Percentiles rank a stretch among this genome's conserved stretches.
Conservation (phyloP, 2,888 invertebrate species). For the Dasypogon diadema region DNA sequence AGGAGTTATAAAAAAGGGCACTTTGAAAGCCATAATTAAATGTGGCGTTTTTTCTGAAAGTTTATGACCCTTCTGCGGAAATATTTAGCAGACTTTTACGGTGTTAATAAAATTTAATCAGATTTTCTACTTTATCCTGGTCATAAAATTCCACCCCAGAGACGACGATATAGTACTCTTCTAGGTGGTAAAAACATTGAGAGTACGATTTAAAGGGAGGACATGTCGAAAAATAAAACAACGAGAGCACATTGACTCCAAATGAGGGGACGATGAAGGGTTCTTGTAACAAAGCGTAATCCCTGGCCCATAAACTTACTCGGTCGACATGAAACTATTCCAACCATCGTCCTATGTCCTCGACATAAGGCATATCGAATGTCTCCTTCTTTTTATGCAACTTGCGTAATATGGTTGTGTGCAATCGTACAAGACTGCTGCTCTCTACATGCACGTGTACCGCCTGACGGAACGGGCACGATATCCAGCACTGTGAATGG, state of each 20-base stretch:
- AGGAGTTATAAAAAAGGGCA: too few species aligned
- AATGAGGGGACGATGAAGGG: conserved; percentile 7
- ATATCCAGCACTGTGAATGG: background rate
- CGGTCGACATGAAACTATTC: conserved; percentile 27
- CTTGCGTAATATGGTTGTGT: conserved; percentile 26
- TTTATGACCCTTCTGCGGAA: conserved; percentile 6
- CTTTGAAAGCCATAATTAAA: too few species aligned
- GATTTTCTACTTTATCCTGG: conserved; percentile 17
- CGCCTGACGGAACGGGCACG: background rate
- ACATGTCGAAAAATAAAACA: conserved; percentile 13
- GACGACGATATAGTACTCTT: background rate
- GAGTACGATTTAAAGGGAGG: background rate
- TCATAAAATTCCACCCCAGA: background rate
- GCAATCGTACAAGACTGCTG: background rate
- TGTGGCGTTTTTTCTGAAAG: too few species aligned
- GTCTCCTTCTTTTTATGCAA: background rate
- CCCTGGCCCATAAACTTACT: conserved; percentile 27
- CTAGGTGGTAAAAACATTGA: background rate
- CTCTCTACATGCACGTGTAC: background rate
- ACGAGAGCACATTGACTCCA: conserved; percentile 25
- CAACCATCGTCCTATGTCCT: conserved; percentile 2
- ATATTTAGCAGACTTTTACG: conserved; percentile 3
- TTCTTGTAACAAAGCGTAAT: conserved; percentile 19
- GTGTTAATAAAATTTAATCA: conserved; percentile 25
- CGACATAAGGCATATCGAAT: conserved; percentile 33